Base-by-base conservation (phyloP, 2,888 invertebrate genomes). In the Dicroscelio sp. region DNA sequence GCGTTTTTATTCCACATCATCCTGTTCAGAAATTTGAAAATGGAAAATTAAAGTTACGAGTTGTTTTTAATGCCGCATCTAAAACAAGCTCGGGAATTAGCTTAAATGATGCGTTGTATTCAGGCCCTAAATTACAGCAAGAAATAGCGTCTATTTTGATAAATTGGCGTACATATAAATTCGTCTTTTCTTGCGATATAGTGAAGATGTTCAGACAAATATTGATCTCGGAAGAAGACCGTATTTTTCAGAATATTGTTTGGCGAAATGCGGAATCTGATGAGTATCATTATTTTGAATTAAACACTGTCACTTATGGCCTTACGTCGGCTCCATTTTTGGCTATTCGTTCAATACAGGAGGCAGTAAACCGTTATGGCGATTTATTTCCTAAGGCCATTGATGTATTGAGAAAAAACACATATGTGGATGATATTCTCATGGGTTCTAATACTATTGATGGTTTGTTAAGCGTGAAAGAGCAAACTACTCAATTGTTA, bases 161-260 rank as follows among this genome's bases (percentile, higher is more conserved):
- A 14, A 43, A 71, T 27, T 71, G 48, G 71, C 71, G 71, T 17
- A 8, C 2, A 8, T 17, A 43, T 27, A 20, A 38, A 17, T 67
- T 23, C 17, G 71, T 71, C 2, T 14, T 43, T 6, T 14, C 43
- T 12, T 33, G 25, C 0, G 48, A 71, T 27, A 17, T 71, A 2
- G 23, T n/a, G 10, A 38, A 71, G 14, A 43, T 71, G 38, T 71
- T 71, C 17, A 27, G 75, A 8, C 75, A 75, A 31, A 75, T 75
- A 3, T 12, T 6, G 8, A n/a, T 75, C 14, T 1, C 23, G 1
- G 25, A 48, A 2, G n/a, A 12, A n/a, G 55, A 75, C 55, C 12
- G 48, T 20, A 20, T 20, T 20, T 48, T 5, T 48, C 48, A 48
- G 20, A 48, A 20, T 48, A 48, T 48, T 20, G 20, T 48, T 20